These are phyloP conservation scores for Drosophila buzzatii DNA, from an alignment of 2,888 invertebrate genomes.

Conservation along the genomic window DNA sequence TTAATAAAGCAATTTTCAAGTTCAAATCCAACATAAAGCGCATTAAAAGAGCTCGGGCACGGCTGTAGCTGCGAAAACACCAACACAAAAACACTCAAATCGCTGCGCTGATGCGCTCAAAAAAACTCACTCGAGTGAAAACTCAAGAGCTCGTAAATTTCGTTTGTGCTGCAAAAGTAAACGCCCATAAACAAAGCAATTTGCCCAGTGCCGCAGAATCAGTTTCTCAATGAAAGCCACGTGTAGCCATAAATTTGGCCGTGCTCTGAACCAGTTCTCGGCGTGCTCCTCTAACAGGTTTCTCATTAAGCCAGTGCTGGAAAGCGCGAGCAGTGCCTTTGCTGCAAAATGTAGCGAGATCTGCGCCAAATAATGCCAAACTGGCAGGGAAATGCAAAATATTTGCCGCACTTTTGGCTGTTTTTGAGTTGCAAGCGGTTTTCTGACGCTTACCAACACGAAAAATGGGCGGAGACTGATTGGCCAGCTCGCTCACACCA, in stretches of 20 bases:
- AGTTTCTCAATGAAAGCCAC: constrained; percentile 80
- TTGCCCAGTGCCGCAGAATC: constrained; percentile 61
- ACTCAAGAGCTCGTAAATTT: constrained; percentile 72
- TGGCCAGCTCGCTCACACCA: constrained; percentile 61
- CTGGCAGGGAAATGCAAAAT: constrained; percentile 17
- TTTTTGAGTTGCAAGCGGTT: constrained; percentile 46
- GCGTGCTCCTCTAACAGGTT: constrained; percentile 75
- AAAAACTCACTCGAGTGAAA: constrained; percentile 47
- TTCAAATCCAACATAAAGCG: constrained; percentile 67
- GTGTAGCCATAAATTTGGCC: constrained; percentile 74
- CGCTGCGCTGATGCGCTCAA: constrained; percentile 24
- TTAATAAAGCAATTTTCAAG: constrained; percentile 80
- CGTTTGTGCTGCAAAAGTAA: constrained; percentile 74
- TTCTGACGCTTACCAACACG: constrained; percentile 62
- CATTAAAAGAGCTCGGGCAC: constrained; percentile 27
- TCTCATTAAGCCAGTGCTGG: constrained; percentile 76
- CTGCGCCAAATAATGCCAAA: constrained; percentile 9
- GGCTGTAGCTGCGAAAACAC: constrained; percentile 6
- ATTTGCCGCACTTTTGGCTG: constrained; percentile 37
- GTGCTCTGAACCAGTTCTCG: constrained; percentile 63
- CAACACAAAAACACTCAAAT: constrained; percentile 27
- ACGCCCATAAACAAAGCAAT: constrained; percentile 85
- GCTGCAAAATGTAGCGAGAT: constrained; percentile 19
- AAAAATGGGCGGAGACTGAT: constrained; percentile 82
- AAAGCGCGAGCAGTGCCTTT: not conserved